These are phyloP conservation scores for Patagioenas fasciata DNA, from an alignment of 2,113 vertebrate species.

Conservation along the genomic window DNA sequence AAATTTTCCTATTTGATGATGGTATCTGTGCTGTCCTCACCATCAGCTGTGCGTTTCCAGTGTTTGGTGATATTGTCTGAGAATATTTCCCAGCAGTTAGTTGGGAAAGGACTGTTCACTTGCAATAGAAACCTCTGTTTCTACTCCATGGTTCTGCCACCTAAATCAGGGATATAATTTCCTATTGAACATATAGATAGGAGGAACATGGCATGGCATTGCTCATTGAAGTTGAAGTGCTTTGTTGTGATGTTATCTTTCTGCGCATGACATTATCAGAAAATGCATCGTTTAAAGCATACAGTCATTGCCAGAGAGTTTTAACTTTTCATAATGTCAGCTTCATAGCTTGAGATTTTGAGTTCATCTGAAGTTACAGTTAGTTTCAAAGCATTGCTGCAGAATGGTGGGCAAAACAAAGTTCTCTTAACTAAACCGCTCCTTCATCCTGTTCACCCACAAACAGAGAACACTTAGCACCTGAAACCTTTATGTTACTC, in stretches of 20 bases:
- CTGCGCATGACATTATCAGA: neutral
- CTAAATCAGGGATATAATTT: neutral
- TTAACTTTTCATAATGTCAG: neutral
- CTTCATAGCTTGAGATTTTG: neutral
- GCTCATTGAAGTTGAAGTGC: rapidly evolving
- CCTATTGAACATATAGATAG: rapidly evolving
- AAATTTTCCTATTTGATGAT: neutral
- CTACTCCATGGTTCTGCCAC: neutral
- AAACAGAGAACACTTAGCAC: neutral
- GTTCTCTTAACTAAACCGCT: neutral
- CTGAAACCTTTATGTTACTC: neutral
- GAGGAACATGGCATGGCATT: rapidly evolving
- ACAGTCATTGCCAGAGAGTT: neutral
- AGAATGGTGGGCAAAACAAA: neutral
- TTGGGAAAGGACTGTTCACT: neutral
- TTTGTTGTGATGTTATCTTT: neutral
- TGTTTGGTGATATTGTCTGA: rapidly evolving
- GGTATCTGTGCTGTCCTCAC: neutral
- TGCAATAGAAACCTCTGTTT: neutral
- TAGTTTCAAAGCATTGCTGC: neutral
- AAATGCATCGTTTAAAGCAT: neutral
- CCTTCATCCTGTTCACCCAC: neutral
- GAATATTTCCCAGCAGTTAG: neutral
- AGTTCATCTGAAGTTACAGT: neutral
- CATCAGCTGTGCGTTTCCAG: neutral